Evolutionary conservation across 2,888 invertebrate species (phyloP).

Genomic region (Epirrhoe alternata): DNA sequence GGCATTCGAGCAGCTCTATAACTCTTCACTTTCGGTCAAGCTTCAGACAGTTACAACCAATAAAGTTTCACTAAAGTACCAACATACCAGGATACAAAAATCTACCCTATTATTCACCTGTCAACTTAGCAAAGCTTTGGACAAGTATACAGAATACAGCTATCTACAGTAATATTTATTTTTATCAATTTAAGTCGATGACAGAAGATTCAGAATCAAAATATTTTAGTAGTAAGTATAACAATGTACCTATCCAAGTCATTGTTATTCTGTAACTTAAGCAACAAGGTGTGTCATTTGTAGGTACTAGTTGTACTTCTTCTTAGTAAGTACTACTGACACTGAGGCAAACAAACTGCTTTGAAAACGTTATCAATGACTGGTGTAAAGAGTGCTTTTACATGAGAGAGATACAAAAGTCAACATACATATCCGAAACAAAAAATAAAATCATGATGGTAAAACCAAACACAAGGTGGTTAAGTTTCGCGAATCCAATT

Average conservation of each 20-base stretch:
- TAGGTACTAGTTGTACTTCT: too few relatives aligned
- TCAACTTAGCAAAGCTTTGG: background rate
- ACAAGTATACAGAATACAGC: too few relatives aligned
- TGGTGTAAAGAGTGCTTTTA: background rate
- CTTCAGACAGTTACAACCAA: background rate
- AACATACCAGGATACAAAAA: background rate
- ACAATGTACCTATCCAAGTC: too few relatives aligned
- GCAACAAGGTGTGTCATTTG: too few relatives aligned
- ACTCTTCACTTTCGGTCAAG: background rate
- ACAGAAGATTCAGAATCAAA: too few relatives aligned
- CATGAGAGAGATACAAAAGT: background rate
- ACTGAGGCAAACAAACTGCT: too few relatives aligned
- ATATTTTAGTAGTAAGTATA: too few relatives aligned
- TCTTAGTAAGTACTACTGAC: too few relatives aligned
- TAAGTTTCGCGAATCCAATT: slow-evolving; percentile 77
- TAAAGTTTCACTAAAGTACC: background rate
- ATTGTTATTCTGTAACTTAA: too few relatives aligned
- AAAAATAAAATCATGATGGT: slow-evolving; percentile 33
- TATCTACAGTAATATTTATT: too few relatives aligned
- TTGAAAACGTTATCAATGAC: too few relatives aligned
- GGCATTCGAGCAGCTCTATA: slow-evolving; percentile 16
- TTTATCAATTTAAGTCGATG: too few relatives aligned
- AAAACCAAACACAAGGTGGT: slow-evolving; percentile 34
- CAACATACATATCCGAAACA: background rate
- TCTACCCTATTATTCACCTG: background rate